Evolutionary conservation across 2,888 invertebrate genomes (phyloP).

Genomic region (Pseudanteris insignis): DNA sequence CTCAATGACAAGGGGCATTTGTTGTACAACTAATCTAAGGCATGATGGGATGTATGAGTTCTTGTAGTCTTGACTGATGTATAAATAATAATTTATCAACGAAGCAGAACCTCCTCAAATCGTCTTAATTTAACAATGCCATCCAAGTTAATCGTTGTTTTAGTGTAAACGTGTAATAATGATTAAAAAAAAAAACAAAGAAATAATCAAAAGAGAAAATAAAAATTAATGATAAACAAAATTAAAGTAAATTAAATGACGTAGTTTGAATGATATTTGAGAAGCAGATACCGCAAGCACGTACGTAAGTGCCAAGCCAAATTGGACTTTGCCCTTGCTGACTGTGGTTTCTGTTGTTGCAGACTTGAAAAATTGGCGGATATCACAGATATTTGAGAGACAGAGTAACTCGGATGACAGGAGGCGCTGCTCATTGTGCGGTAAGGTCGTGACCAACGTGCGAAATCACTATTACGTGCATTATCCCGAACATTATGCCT

Average conservation of each 20-base stretch:
- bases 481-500: constrained; percentile 71
- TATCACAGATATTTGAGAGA: constrained; percentile 72
- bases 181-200: constrained; percentile 1
- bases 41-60: too few species aligned
- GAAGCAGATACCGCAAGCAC: constrained; percentile 48
- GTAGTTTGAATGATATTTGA: constrained; percentile 29
- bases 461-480: constrained; percentile 73
- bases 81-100: too few species aligned
- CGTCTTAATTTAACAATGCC: too few species aligned
- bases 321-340: constrained; percentile 54
- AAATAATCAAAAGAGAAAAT: not conserved
- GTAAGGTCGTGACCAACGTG: constrained; percentile 72
- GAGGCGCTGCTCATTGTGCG: constrained; percentile 71
- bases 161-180: not conserved
- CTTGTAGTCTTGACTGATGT: too few species aligned
- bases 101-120: constrained; percentile 39
- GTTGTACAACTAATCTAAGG: too few species aligned
- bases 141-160: too few species aligned
- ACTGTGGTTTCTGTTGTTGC: constrained; percentile 64
- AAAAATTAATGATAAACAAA: not conserved
- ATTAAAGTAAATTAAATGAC: too few species aligned
- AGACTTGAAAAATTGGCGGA: constrained; percentile 71
- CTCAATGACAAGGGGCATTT: too few species aligned
- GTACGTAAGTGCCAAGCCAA: constrained; percentile 46
- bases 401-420: constrained; percentile 71